Base-by-base conservation (phyloP, 2,113 vertebrate genomes). In the Tiliqua scincoides region DNA sequence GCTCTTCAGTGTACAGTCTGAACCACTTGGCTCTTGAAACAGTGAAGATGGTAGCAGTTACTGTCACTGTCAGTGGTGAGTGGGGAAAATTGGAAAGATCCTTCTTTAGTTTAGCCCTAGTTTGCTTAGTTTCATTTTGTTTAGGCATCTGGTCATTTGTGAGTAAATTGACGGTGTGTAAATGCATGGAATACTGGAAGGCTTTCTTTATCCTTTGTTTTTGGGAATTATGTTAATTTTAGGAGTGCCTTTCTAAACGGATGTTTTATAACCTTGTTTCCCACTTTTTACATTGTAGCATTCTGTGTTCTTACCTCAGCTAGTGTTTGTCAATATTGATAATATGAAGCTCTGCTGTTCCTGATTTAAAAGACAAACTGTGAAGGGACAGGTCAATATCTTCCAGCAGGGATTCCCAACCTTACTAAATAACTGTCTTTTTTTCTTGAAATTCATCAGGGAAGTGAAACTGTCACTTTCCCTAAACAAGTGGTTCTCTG, bases 151-250 rank as follows among this genome's bases (percentile, higher is more conserved):
- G 21, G 30, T 18, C n/a, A 11, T 85, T 52, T 80, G 63, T 87
- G 6, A 43, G 37, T 78, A 76, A 68, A 82, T 80, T 71, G 87
- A 71, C 78, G 48, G 67, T 18, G 17, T 12, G 11, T 23, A 18
- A 30, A 10, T 37, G 8, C 84, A 82, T 88, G 54, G 32, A 89
- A 85, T 72, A 65, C 57, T 83, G 70, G 65, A 67, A 72, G 70
- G 14, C 27, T 77, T 91, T 92, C 84, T 85, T 35, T 82, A 85
- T 84, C 65, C 68, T 8, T 86, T 0, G 0, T 90, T 82, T 73
- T 86, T 62, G 84, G 62, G 71, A 91, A 86, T 85, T 57, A 67
- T 84, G 87, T 87, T 86, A 79, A 91, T 88, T 85, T 88, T 62
- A 30, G 54, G 86, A 85, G 27, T 89, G 79, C 73, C 67, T 91